A percentile compares a stretch with the other conserved stretches of the same genome.
Evolutionary conservation across 1,140 invertebrate species (phyloP).

Genomic region (Cherax quadricarinatus): DNA sequence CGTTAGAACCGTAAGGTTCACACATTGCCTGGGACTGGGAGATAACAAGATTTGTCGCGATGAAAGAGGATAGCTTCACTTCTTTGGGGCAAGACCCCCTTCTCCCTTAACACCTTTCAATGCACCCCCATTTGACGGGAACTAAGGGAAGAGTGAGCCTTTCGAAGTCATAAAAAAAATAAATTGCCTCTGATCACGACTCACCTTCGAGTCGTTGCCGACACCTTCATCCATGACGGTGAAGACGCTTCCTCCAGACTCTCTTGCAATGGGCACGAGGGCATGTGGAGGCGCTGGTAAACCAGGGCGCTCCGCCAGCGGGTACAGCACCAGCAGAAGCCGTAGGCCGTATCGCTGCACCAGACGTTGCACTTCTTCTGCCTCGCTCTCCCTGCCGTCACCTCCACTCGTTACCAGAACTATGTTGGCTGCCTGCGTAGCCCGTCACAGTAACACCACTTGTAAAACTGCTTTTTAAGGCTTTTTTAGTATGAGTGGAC

Average conservation of each 20-base stretch:
- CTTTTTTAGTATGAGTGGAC: background rate
- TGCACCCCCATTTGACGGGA: too few species aligned
- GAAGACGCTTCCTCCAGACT: constrained; percentile 78
- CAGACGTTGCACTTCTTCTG: constrained; percentile 13
- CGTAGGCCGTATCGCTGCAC: constrained; percentile 29
- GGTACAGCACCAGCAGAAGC: constrained; percentile 56
- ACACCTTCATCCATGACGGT: constrained; percentile 79
- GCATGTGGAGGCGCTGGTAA: constrained; percentile 59
- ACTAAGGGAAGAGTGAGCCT: too few species aligned
- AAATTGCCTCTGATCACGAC: background rate
- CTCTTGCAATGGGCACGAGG: constrained; percentile 78
- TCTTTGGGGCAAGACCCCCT: too few species aligned
- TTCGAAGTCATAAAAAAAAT: too few species aligned
- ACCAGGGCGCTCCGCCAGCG: constrained; percentile 66
- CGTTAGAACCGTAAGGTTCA: too few species aligned
- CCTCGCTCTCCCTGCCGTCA: constrained; percentile 32
- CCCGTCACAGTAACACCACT: background rate
- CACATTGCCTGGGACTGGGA: too few species aligned
- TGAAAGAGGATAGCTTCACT: too few species aligned
- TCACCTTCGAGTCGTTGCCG: constrained; percentile 77
- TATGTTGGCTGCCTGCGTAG: constrained; percentile 39
- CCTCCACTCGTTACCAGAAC: constrained; percentile 51
- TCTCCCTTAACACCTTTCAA: too few species aligned
- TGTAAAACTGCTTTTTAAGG: background rate
- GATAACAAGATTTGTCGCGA: too few species aligned